Percentiles rank a stretch among this genome's conserved stretches.
phyloP scores from a whole-genome alignment of 1,140 invertebrate species.

The Mercenaria mercenaria region DNA sequence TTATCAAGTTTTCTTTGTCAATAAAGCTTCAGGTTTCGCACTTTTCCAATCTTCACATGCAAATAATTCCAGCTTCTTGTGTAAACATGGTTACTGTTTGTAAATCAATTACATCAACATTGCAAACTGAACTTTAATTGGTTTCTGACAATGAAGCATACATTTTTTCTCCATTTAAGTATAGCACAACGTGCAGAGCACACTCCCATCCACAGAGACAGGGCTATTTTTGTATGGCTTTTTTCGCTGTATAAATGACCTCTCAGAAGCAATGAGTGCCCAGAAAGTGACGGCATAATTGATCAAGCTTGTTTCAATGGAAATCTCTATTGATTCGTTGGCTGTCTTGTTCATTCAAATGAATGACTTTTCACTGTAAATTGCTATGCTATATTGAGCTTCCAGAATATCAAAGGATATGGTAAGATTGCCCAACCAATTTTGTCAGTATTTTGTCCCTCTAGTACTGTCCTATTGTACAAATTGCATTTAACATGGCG shows the following conservation, averaged over 20 bases:
- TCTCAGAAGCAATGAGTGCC: constrained; percentile 12
- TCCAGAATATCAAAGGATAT: not conserved
- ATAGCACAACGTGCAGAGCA: not conserved
- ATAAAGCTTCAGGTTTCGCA: not conserved
- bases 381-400: constrained; percentile 51
- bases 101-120: not conserved
- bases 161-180: not conserved
- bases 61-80: not conserved
- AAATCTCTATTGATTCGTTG: constrained; percentile 35
- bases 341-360: constrained; percentile 54
- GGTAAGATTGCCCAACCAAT: not conserved
- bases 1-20: not conserved
- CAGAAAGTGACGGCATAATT: constrained; percentile 55
- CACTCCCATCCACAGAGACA: not conserved
- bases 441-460: not conserved
- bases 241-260: constrained; percentile 22
- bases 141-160: constrained; percentile 3
- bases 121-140: not conserved
- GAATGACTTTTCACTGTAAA: constrained; percentile 64
- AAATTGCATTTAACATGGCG: not conserved
- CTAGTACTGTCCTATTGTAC: not conserved
- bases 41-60: not conserved
- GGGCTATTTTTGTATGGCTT: not conserved
- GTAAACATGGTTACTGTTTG: not conserved
- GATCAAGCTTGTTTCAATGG: constrained; percentile 56